phyloP scores from a whole-genome alignment of 2,888 invertebrate genomes.

The Ennomos erosarius region DNA sequence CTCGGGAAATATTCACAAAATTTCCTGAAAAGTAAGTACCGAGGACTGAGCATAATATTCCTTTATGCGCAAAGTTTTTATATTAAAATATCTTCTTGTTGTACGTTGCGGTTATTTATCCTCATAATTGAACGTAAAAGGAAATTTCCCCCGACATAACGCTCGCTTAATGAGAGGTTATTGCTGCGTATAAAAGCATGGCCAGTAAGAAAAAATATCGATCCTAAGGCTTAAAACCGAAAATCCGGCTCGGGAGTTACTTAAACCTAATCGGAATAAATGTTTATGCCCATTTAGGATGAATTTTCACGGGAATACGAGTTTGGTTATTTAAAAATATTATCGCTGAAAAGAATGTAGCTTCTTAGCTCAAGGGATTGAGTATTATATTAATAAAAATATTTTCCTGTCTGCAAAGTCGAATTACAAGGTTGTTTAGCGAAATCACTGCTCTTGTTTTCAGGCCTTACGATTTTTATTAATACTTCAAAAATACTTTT shows the following conservation, averaged over 20 bases:
- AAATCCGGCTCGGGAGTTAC: conserved; percentile 12
- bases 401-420: conserved; percentile 1
- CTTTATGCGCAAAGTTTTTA: conserved; percentile 9
- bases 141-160: conserved; percentile 13
- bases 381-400: conserved; percentile 5
- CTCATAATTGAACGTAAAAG: conserved; percentile 22
- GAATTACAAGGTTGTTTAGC: neutral
- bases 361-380: conserved; percentile 11
- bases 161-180: conserved; percentile 24
- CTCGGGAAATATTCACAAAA: conserved; percentile 1
- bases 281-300: conserved; percentile 16
- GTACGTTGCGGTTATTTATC: conserved; percentile 15
- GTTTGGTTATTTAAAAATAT: conserved; percentile 13
- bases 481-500: too few relatives aligned
- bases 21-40: conserved; percentile 3
- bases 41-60: conserved; percentile 9
- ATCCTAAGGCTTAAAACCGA: conserved; percentile 4
- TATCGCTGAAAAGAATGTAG: conserved; percentile 14
- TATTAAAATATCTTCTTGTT: conserved; percentile 18
- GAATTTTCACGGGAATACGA: conserved; percentile 9
- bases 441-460: neutral
- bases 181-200: conserved; percentile 20
- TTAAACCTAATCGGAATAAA: conserved; percentile 19
- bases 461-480: neutral
- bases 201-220: conserved; percentile 11